Evolutionary conservation across 1,140 invertebrate species (phyloP).

Genomic region (Solenopsis invicta): DNA sequence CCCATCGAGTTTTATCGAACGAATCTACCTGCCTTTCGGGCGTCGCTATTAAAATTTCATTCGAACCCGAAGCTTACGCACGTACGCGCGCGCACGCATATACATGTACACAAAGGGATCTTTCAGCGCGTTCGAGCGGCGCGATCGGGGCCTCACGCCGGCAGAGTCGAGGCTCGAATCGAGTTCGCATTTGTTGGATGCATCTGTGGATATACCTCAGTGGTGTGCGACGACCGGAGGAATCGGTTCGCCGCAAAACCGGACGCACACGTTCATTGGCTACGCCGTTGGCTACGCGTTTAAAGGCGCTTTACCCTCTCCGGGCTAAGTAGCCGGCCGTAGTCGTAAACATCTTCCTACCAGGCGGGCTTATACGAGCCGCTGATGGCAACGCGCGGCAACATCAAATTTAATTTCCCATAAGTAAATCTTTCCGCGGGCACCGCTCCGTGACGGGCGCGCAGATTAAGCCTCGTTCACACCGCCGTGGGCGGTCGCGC

Average conservation of each 20-base stretch:
- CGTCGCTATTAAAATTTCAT: conserved; percentile 46
- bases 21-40: not conserved
- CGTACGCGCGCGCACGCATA: not conserved
- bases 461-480: conserved; percentile 77
- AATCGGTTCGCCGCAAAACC: conserved; percentile 76
- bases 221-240: conserved; percentile 39
- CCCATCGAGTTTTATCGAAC: not conserved
- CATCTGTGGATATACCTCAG: conserved; percentile 46
- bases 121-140: conserved; percentile 65
- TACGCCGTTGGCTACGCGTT: conserved; percentile 71
- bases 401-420: conserved; percentile 85
- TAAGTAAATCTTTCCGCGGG: conserved; percentile 82
- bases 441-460: conserved; percentile 70
- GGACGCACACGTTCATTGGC: conserved; percentile 79
- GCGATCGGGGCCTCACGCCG: not conserved
- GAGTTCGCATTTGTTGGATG: conserved; percentile 58
- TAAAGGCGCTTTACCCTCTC: conserved; percentile 74
- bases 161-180: conserved; percentile 32
- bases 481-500: conserved; percentile 69
- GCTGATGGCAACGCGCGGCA: conserved; percentile 81
- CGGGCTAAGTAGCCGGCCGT: conserved; percentile 81
- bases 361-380: conserved; percentile 83
- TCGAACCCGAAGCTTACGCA: not conserved
- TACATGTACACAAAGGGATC: conserved; percentile 34
- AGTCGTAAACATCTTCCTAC: conserved; percentile 84